These are phyloP conservation scores for Cephus cinctus DNA, from an alignment of 1,140 invertebrate genomes.

Conservation along the genomic window DNA sequence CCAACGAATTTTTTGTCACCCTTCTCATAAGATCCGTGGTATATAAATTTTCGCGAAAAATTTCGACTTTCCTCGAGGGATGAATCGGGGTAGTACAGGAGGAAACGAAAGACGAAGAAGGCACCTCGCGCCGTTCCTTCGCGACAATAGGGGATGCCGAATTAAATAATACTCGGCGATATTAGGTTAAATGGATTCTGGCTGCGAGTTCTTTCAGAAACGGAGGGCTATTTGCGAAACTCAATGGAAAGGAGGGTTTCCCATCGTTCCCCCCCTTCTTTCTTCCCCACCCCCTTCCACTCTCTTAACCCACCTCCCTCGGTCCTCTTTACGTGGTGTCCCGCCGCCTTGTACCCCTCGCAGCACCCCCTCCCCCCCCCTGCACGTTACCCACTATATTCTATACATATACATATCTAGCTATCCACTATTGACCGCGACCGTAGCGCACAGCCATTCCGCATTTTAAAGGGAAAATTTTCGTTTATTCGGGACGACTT, in stretches of 20 bases:
- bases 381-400: background rate
- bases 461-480: constrained; percentile 56
- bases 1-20: too few species aligned
- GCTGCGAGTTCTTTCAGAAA: constrained; percentile 32
- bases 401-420: too few species aligned
- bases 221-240: constrained; percentile 41
- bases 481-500: constrained; percentile 44
- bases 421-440: constrained; percentile 44
- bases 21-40: too few species aligned
- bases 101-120: constrained; percentile 3
- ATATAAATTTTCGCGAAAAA: too few species aligned
- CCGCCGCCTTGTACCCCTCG: constrained; percentile 10
- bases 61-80: too few species aligned
- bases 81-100: constrained; percentile 11
- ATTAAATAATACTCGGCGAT: background rate
- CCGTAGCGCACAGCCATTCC: constrained; percentile 40
- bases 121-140: too few species aligned
- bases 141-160: background rate
- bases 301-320: constrained; percentile 14
- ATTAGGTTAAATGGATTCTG: too few species aligned
- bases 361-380: constrained; percentile 4
- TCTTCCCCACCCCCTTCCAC: too few species aligned
- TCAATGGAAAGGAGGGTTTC: constrained; percentile 45
- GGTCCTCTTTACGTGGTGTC: constrained; percentile 20
- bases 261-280: too few species aligned